Conservation (phyloP, 1,140 invertebrate genomes). For the Drosophila sulfurigaster region DNA sequence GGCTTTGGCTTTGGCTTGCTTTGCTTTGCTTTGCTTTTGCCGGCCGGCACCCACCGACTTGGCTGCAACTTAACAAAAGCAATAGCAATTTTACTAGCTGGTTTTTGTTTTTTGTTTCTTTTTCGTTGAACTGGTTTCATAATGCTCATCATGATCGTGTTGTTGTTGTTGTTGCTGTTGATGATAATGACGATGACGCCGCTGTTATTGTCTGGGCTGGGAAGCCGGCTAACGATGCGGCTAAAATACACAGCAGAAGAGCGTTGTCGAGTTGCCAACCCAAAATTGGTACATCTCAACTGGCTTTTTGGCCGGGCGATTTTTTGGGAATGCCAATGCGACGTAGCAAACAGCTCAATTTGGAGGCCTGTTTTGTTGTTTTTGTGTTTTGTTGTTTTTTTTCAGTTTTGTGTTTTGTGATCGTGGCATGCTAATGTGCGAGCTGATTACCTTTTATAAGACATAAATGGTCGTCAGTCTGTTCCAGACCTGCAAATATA, state of each 20-base stretch:
- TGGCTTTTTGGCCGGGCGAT: constrained; percentile 3
- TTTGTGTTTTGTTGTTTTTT: background rate
- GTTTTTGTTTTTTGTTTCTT: constrained; percentile 8
- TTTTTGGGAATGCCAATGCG: constrained; percentile 44
- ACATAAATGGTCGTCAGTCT: constrained; percentile 57
- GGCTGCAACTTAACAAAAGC: constrained; percentile 15
- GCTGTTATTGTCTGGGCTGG: constrained; percentile 6
- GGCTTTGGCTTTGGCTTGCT: constrained; percentile 27
- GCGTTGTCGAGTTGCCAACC: constrained; percentile 7
- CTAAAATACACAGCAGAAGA: background rate
- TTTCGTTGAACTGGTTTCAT: constrained; percentile 46
- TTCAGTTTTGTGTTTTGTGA: constrained; percentile 8
- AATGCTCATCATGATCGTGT: background rate
- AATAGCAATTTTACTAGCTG: constrained; percentile 16
- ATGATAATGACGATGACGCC: constrained; percentile 12
- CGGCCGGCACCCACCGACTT: constrained; percentile 61
- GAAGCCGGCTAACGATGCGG: constrained; percentile 28
- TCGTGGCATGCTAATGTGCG: constrained; percentile 43
- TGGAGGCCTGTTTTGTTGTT: constrained; percentile 14
- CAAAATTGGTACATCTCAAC: constrained; percentile 43
- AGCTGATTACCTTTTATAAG: constrained; percentile 72
- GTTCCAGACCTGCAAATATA: constrained; percentile 31
- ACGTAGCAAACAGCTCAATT: constrained; percentile 49
- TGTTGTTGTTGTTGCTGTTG: background rate
- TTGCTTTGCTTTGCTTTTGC: constrained; percentile 28